phyloP scores from a whole-genome alignment of 2,888 invertebrate species.

The Stegana nigrithorax region DNA sequence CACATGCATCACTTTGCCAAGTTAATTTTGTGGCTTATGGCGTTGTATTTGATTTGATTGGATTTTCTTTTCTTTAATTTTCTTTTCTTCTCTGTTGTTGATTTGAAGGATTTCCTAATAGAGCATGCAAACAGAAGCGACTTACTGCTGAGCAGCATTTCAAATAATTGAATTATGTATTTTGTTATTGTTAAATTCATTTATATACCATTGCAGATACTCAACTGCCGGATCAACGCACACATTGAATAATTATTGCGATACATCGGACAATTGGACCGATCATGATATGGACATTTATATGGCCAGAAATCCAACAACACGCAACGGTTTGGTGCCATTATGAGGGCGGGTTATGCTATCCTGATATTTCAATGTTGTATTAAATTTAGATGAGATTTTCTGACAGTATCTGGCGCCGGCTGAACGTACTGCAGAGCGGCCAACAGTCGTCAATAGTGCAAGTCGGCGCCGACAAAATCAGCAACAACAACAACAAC shows the following conservation, averaged over 20 bases:
- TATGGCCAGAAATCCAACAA: constrained; percentile 91
- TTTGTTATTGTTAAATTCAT: too few relatives aligned
- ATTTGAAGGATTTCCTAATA: neutral
- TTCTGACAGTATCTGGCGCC: constrained; percentile 68
- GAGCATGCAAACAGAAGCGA: neutral
- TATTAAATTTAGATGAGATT: constrained; percentile 68
- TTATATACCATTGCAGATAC: constrained; percentile 64
- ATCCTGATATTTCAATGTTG: constrained; percentile 69
- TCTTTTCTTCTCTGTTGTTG: constrained; percentile 20
- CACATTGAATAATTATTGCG: constrained; percentile 86
- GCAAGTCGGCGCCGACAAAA: constrained; percentile 21
- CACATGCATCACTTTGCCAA: too few relatives aligned
- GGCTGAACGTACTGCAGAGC: constrained; percentile 34
- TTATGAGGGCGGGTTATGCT: constrained; percentile 73
- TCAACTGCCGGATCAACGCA: constrained; percentile 84
- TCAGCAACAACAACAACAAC: constrained; percentile 27
- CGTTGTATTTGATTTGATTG: constrained; percentile 31
- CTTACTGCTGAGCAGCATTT: neutral
- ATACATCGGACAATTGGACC: constrained; percentile 92
- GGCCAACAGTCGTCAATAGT: too few relatives aligned
- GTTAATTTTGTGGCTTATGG: too few relatives aligned
- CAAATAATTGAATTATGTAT: neutral
- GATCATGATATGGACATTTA: constrained; percentile 97
- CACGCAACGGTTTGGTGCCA: constrained; percentile 85
- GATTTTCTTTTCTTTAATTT: neutral